Conservation (phyloP, 2,888 invertebrate genomes). For the Ganaspis brasiliensis region DNA sequence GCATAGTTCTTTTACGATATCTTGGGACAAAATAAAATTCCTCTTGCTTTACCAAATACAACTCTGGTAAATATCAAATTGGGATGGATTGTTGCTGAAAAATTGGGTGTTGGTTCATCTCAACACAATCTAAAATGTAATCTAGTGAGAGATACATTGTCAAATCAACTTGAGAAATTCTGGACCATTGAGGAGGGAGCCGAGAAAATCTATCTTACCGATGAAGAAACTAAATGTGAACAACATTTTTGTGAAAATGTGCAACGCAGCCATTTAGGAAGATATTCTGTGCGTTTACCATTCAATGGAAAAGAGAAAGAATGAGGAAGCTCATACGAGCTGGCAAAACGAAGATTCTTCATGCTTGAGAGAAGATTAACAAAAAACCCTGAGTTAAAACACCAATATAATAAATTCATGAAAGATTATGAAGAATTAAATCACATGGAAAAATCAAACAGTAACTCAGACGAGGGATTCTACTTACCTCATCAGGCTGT, state of each 20-base stretch:
- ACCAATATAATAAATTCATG: slow-evolving; percentile 48
- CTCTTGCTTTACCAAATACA: background rate
- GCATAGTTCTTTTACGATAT: no score
- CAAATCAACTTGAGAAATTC: background rate
- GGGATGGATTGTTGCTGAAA: background rate
- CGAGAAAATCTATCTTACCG: background rate
- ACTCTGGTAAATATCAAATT: background rate
- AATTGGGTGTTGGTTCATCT: background rate
- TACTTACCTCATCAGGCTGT: background rate
- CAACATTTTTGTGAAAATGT: background rate
- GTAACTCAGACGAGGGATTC: background rate
- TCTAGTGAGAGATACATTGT: background rate
- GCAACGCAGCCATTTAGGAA: background rate
- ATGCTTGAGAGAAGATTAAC: slow-evolving; percentile 41
- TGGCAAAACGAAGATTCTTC: background rate
- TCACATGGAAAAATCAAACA: slow-evolving; percentile 46
- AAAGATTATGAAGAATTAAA: slow-evolving; percentile 48
- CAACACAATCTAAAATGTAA: background rate
- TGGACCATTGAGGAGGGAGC: background rate
- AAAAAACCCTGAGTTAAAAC: slow-evolving; percentile 33
- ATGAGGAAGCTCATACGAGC: background rate
- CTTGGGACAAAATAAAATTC: no score
- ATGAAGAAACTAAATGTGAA: background rate
- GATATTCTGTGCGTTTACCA: background rate
- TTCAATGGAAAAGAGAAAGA: background rate